Percentiles rank a stretch among this genome's conserved stretches.
phyloP scores from a whole-genome alignment of 1,140 invertebrate genomes.

The Trachymyrmex cornetzi region DNA sequence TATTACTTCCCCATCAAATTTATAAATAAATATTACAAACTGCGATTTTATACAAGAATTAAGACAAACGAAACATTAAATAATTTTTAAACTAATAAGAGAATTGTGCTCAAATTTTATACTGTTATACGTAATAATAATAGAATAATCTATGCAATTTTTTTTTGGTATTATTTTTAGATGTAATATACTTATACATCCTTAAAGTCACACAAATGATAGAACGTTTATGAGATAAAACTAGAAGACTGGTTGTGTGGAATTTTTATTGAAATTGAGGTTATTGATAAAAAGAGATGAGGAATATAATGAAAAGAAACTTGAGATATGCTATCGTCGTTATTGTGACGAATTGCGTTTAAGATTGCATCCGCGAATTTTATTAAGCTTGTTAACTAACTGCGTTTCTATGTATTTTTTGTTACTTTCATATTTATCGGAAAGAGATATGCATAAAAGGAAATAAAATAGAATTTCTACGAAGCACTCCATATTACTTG shows the following conservation, averaged over 20 bases:
- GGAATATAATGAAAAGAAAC: background rate
- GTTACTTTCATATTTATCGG: background rate
- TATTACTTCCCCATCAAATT: too few species aligned
- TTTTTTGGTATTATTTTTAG: too few species aligned
- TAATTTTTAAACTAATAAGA: too few species aligned
- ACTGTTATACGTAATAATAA: too few species aligned
- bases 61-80: too few species aligned
- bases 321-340: background rate
- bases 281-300: background rate
- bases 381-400: background rate
- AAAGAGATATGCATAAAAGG: background rate
- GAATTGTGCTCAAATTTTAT: too few species aligned
- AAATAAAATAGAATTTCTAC: slow-evolving; percentile 35
- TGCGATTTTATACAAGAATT: too few species aligned
- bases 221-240: background rate
- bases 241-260: background rate
- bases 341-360: background rate
- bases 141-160: too few species aligned
- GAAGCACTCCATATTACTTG: background rate
- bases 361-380: background rate
- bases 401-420: background rate
- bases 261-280: slow-evolving; percentile 2
- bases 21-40: too few species aligned
- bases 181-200: too few species aligned
- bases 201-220: background rate